These are phyloP conservation scores for Sebastes oblongus DNA, from an alignment of 2,797 vertebrate species.

Conservation along the genomic window DNA sequence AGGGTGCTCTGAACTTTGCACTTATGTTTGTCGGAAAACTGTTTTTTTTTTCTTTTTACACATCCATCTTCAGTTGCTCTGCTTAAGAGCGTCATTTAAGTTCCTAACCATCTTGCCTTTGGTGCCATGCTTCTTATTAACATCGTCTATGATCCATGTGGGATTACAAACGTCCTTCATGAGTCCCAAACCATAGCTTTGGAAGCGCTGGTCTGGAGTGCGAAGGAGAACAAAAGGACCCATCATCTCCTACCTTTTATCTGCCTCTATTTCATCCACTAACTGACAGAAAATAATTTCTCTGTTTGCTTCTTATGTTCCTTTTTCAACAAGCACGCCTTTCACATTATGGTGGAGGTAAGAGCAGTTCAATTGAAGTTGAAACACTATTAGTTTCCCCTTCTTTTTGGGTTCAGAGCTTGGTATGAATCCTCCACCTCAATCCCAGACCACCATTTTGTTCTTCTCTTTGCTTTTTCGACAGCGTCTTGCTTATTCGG, in stretches of 20 bases:
- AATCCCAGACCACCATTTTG: constrained; percentile 61
- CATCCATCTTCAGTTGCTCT: constrained; percentile 11
- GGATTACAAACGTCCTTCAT: neutral
- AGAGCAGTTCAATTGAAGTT: constrained; percentile 86
- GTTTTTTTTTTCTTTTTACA: neutral
- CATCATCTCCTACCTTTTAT: constrained; percentile 38
- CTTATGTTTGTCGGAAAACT: neutral
- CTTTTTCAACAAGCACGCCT: constrained; percentile 93
- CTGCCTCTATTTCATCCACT: constrained; percentile 80
- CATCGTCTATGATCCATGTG: neutral
- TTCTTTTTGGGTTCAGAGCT: constrained; percentile 60
- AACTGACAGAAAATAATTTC: constrained; percentile 85
- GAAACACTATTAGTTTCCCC: constrained; percentile 45
- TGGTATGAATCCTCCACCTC: constrained; percentile 58
- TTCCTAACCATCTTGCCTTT: constrained; percentile 1
- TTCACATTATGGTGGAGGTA: constrained; percentile 99
- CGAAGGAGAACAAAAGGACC: constrained; percentile 11
- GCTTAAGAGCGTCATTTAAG: constrained; percentile 2
- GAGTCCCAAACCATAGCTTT: neutral
- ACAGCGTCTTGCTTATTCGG: constrained; percentile 48
- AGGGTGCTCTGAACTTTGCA: constrained; percentile 6
- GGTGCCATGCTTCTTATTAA: constrained; percentile 22
- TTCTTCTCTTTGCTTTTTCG: constrained; percentile 42
- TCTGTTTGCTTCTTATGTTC: constrained; percentile 83
- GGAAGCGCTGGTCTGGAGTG: constrained; percentile 1